These are phyloP conservation scores for Malurus melanocephalus DNA, from an alignment of 2,113 vertebrate genomes.

Conservation along the genomic window DNA sequence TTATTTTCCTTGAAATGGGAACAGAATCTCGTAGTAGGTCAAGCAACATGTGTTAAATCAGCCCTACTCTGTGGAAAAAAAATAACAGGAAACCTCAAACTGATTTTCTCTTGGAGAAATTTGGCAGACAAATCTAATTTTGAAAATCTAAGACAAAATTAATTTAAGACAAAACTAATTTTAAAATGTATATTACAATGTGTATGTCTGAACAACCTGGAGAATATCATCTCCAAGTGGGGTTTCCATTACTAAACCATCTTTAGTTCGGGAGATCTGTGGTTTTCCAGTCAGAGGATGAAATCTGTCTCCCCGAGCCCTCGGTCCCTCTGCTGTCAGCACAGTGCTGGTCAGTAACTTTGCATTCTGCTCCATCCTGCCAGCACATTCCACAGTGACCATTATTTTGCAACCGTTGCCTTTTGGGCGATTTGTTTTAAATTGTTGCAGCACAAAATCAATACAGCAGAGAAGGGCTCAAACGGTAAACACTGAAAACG, in stretches of 20 bases:
- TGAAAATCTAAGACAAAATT: background rate
- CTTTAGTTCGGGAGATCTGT: background rate
- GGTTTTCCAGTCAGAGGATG: background rate
- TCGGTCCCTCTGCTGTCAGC: background rate
- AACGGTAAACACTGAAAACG: slow-evolving; percentile 4
- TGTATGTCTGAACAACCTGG: background rate
- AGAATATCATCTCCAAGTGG: background rate
- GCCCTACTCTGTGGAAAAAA: background rate
- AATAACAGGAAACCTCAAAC: background rate
- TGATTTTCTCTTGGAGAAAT: background rate
- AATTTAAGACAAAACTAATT: background rate
- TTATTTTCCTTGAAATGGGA: background rate
- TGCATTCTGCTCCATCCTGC: slow-evolving; percentile 1
- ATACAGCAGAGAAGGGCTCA: slow-evolving; percentile 9
- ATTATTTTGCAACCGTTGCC: slow-evolving; percentile 22
- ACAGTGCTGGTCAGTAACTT: background rate
- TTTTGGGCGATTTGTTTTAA: slow-evolving; percentile 46
- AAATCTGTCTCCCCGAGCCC: background rate
- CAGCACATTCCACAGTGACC: background rate
- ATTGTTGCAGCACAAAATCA: slow-evolving; percentile 49
- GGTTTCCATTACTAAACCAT: background rate
- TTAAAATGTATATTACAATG: background rate
- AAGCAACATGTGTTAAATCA: background rate
- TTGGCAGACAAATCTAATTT: background rate
- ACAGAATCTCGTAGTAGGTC: background rate